Percentiles rank a stretch among this genome's conserved stretches.
Evolutionary conservation across 2,797 vertebrate species (phyloP).

Genomic region (Siniperca scherzeri): DNA sequence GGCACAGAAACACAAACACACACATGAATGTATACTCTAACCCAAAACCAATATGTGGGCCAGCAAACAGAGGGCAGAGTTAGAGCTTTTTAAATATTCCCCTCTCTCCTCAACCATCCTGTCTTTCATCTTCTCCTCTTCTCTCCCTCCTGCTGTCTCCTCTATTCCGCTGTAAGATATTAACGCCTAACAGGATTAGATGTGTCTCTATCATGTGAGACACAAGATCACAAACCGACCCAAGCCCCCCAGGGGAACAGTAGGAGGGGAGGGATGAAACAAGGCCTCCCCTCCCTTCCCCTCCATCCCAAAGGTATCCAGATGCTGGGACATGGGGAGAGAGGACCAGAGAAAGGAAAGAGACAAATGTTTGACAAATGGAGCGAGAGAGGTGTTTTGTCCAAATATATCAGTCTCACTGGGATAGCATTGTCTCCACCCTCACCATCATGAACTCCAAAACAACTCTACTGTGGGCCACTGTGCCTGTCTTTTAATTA

Average conservation of each 20-base stretch:
- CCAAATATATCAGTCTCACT: constrained; percentile 76
- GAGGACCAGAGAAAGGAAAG: constrained; percentile 55
- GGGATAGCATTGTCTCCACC: constrained; percentile 61
- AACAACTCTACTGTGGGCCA: constrained; percentile 56
- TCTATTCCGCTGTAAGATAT: constrained; percentile 73
- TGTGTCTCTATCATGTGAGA: constrained; percentile 83
- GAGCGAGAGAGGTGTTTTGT: constrained; percentile 74
- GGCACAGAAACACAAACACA: constrained; percentile 60
- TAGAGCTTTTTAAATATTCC: constrained; percentile 59
- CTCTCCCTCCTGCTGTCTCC: constrained; percentile 66
- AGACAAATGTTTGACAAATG: constrained; percentile 71
- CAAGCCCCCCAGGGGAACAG: constrained; percentile 64
- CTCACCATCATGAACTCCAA: constrained; percentile 55
- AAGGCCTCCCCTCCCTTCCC: constrained; percentile 55
- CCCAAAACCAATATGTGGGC: constrained; percentile 65
- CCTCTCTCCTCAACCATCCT: constrained; percentile 35
- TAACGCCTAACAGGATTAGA: constrained; percentile 84
- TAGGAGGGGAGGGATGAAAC: constrained; percentile 63
- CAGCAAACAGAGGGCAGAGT: constrained; percentile 43
- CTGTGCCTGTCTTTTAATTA: constrained; percentile 65
- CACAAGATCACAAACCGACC: constrained; percentile 78
- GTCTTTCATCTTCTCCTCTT: constrained; percentile 70
- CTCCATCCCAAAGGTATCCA: constrained; percentile 78
- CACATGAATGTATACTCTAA: constrained; percentile 57
- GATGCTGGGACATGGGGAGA: constrained; percentile 68